Evolutionary conservation across 2,888 invertebrate genomes (phyloP), one percentile per base, ranked within the genome.

Genomic region (Clunio marinus): DNA sequence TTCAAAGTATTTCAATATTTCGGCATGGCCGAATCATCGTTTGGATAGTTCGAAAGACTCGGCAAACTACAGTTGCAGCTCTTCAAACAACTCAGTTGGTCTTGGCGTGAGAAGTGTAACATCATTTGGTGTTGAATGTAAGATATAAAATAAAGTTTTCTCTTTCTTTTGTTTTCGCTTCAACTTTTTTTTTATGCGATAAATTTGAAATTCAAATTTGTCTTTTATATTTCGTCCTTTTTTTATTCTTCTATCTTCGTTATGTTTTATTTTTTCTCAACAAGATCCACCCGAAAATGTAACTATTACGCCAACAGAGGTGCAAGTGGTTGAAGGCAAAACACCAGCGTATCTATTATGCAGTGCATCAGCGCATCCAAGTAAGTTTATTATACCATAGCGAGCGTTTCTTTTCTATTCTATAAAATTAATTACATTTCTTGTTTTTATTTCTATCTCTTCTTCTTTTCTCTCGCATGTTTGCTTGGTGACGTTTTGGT

Each of bases 81-180:
- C 92, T 70, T 88, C 87, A 3, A 80, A 83, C 51, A 93, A 92
- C 77, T 83, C 83, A 3, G 88, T 90, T 59, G 93, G 94, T 0
- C 81, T 85, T 0, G 88, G 91, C 1, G 93, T 94, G 70, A 86
- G 87, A 73, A 91, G 90, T 76, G 88, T 87, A 69, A 92, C 93
- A 45, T 87, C 88, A 75, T 91, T 95, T 74, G 88, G 89, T 70
- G 91, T 94, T 22, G 93, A 95, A 80, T 95, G 95, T 95, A 77
- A 87, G 91, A 59, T 10, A 59, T 35, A 59, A 35, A 27, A 22
- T 22, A 67, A 62, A 70, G 68, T 59, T 57, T 37, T 24, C 28
- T 37, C 37, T 13, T 46, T 67, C 25, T 15, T 37, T 65, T 13
- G 15, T 17, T 41, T 45, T 63, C n/a, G 28, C 58, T 27, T 25